phyloP scores from a whole-genome alignment of 1,140 invertebrate genomes.

The Achatina immaculata region DNA sequence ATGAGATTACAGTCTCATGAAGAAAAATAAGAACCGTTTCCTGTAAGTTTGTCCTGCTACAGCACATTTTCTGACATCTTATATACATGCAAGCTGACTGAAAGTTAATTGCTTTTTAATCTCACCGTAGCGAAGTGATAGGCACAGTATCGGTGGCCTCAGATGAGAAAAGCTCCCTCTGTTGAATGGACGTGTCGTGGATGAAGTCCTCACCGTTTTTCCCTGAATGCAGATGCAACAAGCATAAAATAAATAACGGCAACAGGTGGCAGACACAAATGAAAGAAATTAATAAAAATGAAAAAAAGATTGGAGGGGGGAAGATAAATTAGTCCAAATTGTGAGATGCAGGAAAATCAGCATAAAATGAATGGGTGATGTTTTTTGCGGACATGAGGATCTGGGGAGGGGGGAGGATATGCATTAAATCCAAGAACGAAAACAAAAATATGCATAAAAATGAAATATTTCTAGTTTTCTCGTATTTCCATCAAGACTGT shows the following conservation, averaged over 20 bases:
- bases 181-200: conserved; percentile 71
- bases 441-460: too few relatives aligned
- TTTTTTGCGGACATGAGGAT: neutral
- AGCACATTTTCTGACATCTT: too few relatives aligned
- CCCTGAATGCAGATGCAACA: conserved; percentile 37
- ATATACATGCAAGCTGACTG: too few relatives aligned
- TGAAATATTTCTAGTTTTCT: too few relatives aligned
- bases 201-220: conserved; percentile 62
- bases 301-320: neutral
- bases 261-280: too few relatives aligned
- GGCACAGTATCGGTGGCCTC: conserved; percentile 74
- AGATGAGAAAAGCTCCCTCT: conserved; percentile 74
- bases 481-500: too few relatives aligned
- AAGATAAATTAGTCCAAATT: neutral
- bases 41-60: too few relatives aligned
- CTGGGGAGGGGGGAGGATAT: neutral
- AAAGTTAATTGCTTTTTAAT: too few relatives aligned
- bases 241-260: conserved; percentile 6
- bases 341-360: neutral
- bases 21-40: too few relatives aligned
- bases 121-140: conserved; percentile 73
- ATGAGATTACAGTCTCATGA: too few relatives aligned
- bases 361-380: neutral
- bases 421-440: too few relatives aligned
- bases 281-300: neutral